Evolutionary conservation across 2,113 vertebrate genomes (phyloP).

Genomic region (Hemichromis elongatus): DNA sequence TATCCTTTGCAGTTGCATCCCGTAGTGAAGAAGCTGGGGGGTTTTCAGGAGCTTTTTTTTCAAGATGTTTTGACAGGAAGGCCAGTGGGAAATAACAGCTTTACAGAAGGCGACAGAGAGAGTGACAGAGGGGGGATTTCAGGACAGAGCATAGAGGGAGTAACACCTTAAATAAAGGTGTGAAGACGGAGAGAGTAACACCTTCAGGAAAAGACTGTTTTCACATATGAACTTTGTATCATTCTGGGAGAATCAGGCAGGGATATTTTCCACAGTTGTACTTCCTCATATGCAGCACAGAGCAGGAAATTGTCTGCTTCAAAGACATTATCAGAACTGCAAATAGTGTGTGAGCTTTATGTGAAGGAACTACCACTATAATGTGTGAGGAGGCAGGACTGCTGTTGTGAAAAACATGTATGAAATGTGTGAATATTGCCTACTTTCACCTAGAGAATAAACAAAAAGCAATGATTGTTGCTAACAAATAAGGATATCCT

Average conservation of each 20-base stretch:
- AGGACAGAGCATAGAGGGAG: not conserved
- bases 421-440: not conserved
- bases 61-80: not conserved
- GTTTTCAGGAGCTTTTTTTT: not conserved
- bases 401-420: not conserved
- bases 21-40: not conserved
- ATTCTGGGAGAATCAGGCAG: not conserved
- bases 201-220: not conserved
- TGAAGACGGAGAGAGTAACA: not conserved
- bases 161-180: not conserved
- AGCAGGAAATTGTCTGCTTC: not conserved
- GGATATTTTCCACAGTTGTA: not conserved
- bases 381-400: not conserved
- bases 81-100: not conserved
- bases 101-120: not conserved
- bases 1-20: not conserved
- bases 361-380: not conserved
- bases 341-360: not conserved
- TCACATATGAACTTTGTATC: not conserved
- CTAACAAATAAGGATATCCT: not conserved
- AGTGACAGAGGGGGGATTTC: not conserved
- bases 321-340: not conserved
- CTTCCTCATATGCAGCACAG: not conserved
- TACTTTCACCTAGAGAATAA: not conserved
- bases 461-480: not conserved